A percentile compares a stretch with the other conserved stretches of the same genome.
phyloP scores from a whole-genome alignment of 2,888 invertebrate species.

The Autographa pulchrina region DNA sequence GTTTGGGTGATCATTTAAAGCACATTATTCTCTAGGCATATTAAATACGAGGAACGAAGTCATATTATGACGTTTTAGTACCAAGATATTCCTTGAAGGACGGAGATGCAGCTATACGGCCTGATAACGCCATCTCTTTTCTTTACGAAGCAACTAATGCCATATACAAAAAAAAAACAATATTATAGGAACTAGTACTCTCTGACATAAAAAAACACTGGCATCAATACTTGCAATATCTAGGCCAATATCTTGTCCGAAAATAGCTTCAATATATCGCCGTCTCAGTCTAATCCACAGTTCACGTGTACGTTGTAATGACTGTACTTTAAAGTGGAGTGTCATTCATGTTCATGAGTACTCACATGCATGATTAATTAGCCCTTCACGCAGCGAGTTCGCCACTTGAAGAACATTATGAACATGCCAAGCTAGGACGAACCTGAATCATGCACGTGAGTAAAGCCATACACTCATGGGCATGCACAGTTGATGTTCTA shows the following conservation, averaged over 20 bases:
- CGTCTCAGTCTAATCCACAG: not conserved
- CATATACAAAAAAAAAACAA: too few species aligned
- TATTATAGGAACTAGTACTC: too few species aligned
- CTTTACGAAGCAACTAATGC: not conserved
- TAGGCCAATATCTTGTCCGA: conserved; percentile 1
- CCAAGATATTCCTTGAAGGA: not conserved
- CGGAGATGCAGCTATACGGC: not conserved
- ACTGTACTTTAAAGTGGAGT: not conserved
- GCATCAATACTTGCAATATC: conserved; percentile 1
- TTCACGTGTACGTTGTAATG: not conserved
- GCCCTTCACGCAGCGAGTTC: not conserved
- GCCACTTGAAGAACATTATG: not conserved
- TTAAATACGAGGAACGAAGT: too few species aligned
- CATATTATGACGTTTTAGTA: not conserved
- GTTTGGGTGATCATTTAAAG: too few species aligned
- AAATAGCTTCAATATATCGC: not conserved
- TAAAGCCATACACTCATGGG: not conserved
- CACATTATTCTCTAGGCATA: too few species aligned
- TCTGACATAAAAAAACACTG: too few species aligned
- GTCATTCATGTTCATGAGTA: not conserved
- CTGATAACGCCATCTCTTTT: not conserved
- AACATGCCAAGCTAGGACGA: not conserved
- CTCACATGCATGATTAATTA: not conserved
- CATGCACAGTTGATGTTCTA: not conserved
- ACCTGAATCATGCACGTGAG: conserved; percentile 3